A percentile compares a stretch with the other conserved stretches of the same genome.
These are phyloP conservation scores for Neofelis nebulosa DNA, from an alignment of 2,113 vertebrate genomes.

Conservation along the genomic window DNA sequence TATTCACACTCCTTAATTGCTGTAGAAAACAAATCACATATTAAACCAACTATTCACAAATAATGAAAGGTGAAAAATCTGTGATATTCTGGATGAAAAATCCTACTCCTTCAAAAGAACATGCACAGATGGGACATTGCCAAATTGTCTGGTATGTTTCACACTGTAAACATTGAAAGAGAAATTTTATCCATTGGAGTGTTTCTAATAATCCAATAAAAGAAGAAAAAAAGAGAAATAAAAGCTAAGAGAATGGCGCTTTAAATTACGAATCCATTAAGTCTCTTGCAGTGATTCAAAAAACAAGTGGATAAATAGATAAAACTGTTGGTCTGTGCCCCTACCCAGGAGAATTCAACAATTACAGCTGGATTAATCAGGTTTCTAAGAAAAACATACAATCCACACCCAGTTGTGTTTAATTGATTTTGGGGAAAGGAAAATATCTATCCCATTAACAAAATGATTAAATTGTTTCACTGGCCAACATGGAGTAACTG, in stretches of 20 bases:
- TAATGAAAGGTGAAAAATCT: neutral
- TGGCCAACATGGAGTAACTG: neutral
- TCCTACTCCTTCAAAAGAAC: neutral
- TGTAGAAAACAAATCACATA: neutral
- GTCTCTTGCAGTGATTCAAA: neutral
- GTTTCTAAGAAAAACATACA: neutral
- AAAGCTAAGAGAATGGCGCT: neutral
- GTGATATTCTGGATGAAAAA: neutral
- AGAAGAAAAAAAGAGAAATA: slow-evolving; percentile 2
- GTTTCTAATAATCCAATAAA: neutral
- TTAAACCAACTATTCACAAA: neutral
- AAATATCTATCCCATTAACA: slow-evolving; percentile 13
- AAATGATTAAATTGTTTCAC: slow-evolving; percentile 14
- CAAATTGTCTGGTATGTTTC: neutral
- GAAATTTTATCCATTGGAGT: neutral
- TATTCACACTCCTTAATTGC: neutral
- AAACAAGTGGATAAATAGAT: neutral
- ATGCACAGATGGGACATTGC: neutral
- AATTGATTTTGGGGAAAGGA: slow-evolving; percentile 27
- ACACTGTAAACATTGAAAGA: neutral
- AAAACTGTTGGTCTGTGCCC: neutral
- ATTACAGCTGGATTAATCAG: neutral
- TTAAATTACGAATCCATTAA: neutral
- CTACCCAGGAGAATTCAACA: neutral
- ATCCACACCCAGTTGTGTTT: neutral